phyloP scores from a whole-genome alignment of 2,888 invertebrate species.

The Agonopterix subpropinquella region DNA sequence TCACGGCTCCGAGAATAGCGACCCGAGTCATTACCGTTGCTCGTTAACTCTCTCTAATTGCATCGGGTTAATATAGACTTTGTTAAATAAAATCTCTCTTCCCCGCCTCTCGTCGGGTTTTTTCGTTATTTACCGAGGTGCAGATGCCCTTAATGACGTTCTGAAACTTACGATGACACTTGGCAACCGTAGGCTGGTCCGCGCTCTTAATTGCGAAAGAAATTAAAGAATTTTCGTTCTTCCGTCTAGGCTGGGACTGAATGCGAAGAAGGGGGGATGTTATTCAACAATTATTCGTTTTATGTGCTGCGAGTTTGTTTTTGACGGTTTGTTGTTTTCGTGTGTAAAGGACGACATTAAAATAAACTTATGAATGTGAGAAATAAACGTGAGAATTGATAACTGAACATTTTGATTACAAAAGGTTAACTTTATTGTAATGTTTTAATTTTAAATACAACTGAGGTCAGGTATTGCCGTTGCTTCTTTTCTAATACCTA shows the following conservation, averaged over 20 bases:
- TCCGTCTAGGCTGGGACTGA: slow-evolving; percentile 33
- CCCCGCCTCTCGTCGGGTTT: slow-evolving; percentile 39
- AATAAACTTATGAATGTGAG: neutral
- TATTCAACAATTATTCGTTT: slow-evolving; percentile 22
- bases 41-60: slow-evolving; percentile 75
- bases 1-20: slow-evolving; percentile 41
- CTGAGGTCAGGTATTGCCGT: no score
- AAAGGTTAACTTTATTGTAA: no score
- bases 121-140: slow-evolving; percentile 71
- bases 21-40: slow-evolving; percentile 67
- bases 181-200: slow-evolving; percentile 55
- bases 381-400: no score
- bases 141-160: slow-evolving; percentile 75
- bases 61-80: slow-evolving; percentile 76
- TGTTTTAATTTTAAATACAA: no score
- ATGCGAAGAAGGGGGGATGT: slow-evolving; percentile 38
- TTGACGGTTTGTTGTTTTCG: no score
- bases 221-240: slow-evolving; percentile 72
- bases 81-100: slow-evolving; percentile 76
- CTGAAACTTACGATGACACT: slow-evolving; percentile 76
- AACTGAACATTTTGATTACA: no score
- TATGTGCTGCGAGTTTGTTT: neutral
- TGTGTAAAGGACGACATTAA: neutral
- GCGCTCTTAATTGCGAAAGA: slow-evolving; percentile 63
- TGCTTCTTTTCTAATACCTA: no score